Percentiles rank a stretch among this genome's conserved stretches.
Evolutionary conservation across 2,888 invertebrate genomes (phyloP).

Genomic region (Nemoura dubitans): DNA sequence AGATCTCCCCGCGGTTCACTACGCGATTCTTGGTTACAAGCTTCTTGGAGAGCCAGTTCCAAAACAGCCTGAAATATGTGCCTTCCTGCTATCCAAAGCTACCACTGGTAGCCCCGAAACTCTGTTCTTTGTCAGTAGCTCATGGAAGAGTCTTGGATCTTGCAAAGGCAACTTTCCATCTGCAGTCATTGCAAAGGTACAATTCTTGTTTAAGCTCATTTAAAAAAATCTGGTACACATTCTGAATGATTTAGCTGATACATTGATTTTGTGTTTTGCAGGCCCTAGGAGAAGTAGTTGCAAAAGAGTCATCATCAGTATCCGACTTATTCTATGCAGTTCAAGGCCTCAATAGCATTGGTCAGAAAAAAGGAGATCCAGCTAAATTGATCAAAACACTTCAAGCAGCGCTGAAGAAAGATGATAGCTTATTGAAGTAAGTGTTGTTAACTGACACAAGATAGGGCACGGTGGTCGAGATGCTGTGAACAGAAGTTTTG

Average conservation of each 20-base stretch:
- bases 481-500: no score
- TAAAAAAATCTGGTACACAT: no score
- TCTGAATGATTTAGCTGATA: background rate
- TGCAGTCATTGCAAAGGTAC: constrained; percentile 61
- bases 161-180: constrained; percentile 66
- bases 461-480: no score
- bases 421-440: constrained; percentile 79
- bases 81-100: constrained; percentile 59
- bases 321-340: constrained; percentile 80
- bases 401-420: constrained; percentile 81
- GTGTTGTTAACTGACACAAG: constrained; percentile 53
- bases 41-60: constrained; percentile 70
- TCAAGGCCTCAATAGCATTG: constrained; percentile 73
- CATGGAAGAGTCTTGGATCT: constrained; percentile 68
- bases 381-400: constrained; percentile 77
- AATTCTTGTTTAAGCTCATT: no score
- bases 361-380: constrained; percentile 69
- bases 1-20: constrained; percentile 75
- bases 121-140: constrained; percentile 72
- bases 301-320: constrained; percentile 72
- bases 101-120: constrained; percentile 60
- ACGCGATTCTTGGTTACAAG: constrained; percentile 77
- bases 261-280: constrained; percentile 45
- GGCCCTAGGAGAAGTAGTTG: constrained; percentile 66
- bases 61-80: constrained; percentile 64